phyloP scores from a whole-genome alignment of 1,140 invertebrate species.

The Drosophila dunni region DNA sequence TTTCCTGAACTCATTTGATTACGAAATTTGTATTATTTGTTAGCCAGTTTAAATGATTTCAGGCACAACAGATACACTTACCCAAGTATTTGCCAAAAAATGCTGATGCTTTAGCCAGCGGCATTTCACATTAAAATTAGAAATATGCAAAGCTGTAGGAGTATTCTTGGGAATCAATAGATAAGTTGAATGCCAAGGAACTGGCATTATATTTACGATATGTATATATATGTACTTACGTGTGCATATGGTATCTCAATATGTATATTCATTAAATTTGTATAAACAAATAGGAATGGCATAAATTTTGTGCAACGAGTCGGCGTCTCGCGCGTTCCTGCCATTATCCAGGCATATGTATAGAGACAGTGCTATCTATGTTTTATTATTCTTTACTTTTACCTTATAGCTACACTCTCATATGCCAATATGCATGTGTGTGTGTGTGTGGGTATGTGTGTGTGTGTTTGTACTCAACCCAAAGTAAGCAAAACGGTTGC shows the following conservation, averaged over 20 bases:
- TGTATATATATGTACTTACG: slow-evolving; percentile 25
- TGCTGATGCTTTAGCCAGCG: slow-evolving; percentile 29
- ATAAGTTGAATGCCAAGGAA: not conserved
- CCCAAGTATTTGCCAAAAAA: slow-evolving; percentile 19
- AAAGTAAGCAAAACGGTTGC: slow-evolving; percentile 70
- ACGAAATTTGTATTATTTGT: too few species aligned
- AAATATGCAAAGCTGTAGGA: slow-evolving; percentile 18
- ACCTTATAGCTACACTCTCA: slow-evolving; percentile 40
- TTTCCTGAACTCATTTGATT: too few species aligned
- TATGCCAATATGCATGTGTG: slow-evolving; percentile 23
- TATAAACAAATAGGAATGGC: slow-evolving; percentile 79
- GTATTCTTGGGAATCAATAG: slow-evolving; percentile 40
- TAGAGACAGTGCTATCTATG: slow-evolving; percentile 48
- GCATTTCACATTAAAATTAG: slow-evolving; percentile 31
- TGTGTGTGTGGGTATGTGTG: slow-evolving; percentile 16
- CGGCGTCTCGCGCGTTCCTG: slow-evolving; percentile 38
- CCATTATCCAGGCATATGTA: slow-evolving; percentile 26
- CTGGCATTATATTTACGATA: not conserved
- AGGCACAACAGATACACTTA: not conserved
- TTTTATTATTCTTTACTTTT: slow-evolving; percentile 64
- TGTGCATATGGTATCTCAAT: slow-evolving; percentile 23
- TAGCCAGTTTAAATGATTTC: not conserved
- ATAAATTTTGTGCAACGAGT: slow-evolving; percentile 65
- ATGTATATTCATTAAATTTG: slow-evolving; percentile 83
- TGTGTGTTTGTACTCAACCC: slow-evolving; percentile 38